Evolutionary conservation across 2,113 vertebrate genomes (phyloP).

Genomic region (Tympanuchus pallidicinctus): DNA sequence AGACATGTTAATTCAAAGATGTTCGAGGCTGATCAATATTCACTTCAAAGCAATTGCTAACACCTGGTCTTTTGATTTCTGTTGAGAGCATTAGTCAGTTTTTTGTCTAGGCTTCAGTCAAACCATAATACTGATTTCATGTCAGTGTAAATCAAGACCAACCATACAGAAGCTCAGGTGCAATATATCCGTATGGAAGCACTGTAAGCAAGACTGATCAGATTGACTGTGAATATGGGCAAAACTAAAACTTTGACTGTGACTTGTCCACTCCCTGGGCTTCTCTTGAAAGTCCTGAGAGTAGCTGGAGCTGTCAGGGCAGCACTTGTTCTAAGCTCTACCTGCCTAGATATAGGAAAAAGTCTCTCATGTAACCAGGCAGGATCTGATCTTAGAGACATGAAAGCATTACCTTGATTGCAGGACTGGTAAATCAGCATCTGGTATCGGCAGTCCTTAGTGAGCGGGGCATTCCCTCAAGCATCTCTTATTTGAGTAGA

Average conservation of each 20-base stretch:
- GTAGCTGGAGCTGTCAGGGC: neutral
- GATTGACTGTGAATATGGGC: neutral
- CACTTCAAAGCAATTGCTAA: neutral
- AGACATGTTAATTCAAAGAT: neutral
- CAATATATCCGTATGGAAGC: accelerated
- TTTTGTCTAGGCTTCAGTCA: neutral
- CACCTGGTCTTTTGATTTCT: neutral
- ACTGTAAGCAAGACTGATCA: neutral
- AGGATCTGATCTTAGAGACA: neutral
- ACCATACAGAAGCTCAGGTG: neutral
- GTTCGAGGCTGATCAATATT: neutral
- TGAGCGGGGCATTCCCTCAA: conserved; percentile 22
- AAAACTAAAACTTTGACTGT: neutral
- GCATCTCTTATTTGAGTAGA: conserved; percentile 47
- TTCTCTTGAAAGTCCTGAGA: neutral
- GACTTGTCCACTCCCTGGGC: neutral
- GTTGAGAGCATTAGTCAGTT: neutral
- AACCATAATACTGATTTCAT: neutral
- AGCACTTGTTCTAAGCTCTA: neutral
- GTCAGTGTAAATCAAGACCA: neutral
- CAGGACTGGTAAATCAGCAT: neutral
- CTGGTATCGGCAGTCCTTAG: neutral
- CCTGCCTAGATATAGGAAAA: neutral
- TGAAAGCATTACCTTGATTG: neutral
- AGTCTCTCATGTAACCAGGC: neutral